Evolutionary conservation across 2,113 vertebrate species (phyloP), one percentile per base, ranked within the genome.

Genomic region (Rhabdornis inornatus): DNA sequence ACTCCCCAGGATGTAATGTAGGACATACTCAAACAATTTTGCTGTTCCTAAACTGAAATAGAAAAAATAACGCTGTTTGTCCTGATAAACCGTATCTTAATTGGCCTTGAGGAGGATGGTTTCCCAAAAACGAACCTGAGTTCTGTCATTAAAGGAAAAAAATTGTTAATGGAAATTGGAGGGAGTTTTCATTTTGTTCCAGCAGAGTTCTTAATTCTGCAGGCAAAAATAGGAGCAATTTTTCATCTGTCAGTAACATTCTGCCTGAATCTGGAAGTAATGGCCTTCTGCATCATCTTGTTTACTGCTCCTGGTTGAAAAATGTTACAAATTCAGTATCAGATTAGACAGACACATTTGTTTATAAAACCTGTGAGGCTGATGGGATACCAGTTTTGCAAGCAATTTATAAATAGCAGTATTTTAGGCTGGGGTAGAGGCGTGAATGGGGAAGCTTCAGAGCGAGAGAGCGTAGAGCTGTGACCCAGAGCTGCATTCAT

Each of bases 361-460:
- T 96, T 96, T 92, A 40, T 84, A 77, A 94, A 96, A 79, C 83
- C 89, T 65, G 4, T 55, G 83, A 89, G 83, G 72, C 83, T 97
- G 81, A 59, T 82, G 87, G 72, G 74, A 85, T 79, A 50, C 59
- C 28, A 31, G 59, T 82, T 92, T 90, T 85, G 77, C 65, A 47
- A 76, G 59, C 19, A 10, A 31, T 85, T 91, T 92, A 85, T 94
- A 83, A 95, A 78, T 72, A 94, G 55, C 57, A 31, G 11, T 52
- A 56, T 92, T 94, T 95, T 87, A 76, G 92, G 28, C 68, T 82
- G 76, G 68, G 44, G 28, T 83, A 80, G 71, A 74, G 44, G 84
- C 31, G n/a, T 92, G 90, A 94, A 93, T 86, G 90, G 69, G 55
- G 76, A 92, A 81, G 77, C 57, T 92, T 91, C 63, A 65, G 89